A percentile compares a stretch with the other conserved stretches of the same genome.
Conservation (phyloP, 2,888 invertebrate species). For the Xanthia icteritia region DNA sequence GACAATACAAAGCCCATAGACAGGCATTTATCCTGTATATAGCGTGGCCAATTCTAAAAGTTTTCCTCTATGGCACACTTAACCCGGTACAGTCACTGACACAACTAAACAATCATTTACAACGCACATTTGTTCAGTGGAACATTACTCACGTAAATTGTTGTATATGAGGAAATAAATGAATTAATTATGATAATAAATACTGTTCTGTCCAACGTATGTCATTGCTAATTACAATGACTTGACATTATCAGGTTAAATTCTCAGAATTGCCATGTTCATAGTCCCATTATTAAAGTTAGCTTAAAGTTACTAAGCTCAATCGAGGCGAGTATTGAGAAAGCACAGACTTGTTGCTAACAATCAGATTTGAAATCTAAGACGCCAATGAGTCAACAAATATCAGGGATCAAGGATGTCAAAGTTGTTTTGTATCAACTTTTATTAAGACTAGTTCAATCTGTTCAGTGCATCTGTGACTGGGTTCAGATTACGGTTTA, state of each 20-base stretch:
- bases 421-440: conserved; percentile 53
- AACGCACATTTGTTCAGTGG: conserved; percentile 32
- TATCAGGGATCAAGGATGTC: conserved; percentile 61
- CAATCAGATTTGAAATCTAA: conserved; percentile 58
- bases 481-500: conserved; percentile 19
- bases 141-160: conserved; percentile 33
- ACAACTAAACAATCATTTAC: conserved; percentile 11
- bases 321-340: conserved; percentile 48
- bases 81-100: conserved; percentile 41
- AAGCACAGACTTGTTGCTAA: conserved; percentile 49
- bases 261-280: conserved; percentile 28
- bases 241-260: conserved; percentile 19
- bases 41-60: conserved; percentile 46
- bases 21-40: conserved; percentile 56
- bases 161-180: conserved; percentile 47
- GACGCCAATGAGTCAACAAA: conserved; percentile 62
- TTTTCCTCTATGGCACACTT: conserved; percentile 40
- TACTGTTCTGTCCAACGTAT: conserved; percentile 26
- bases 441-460: conserved; percentile 51
- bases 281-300: conserved; percentile 35
- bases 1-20: conserved; percentile 43
- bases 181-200: conserved; percentile 29
- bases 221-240: conserved; percentile 52
- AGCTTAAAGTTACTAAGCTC: conserved; percentile 26
- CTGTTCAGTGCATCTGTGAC: conserved; percentile 39